Conservation (phyloP, 1,140 invertebrate genomes). For the Eupeodes corollae region DNA sequence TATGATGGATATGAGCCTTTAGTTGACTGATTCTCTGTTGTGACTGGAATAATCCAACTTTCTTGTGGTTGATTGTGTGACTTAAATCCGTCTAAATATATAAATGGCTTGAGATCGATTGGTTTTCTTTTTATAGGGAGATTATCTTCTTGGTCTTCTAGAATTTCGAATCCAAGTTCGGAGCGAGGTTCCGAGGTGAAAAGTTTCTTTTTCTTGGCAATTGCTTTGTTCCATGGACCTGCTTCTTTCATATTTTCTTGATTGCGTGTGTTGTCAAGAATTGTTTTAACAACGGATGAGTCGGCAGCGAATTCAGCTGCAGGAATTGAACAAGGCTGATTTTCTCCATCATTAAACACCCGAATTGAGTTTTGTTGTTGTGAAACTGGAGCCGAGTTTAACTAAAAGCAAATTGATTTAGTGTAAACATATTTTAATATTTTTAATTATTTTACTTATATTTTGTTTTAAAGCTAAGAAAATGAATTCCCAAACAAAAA, state of each 20-base stretch:
- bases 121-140: slow-evolving; percentile 9
- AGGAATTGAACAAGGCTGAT: not conserved
- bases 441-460: too few relatives aligned
- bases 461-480: too few relatives aligned
- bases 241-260: slow-evolving; percentile 47
- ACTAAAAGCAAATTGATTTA: too few relatives aligned
- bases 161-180: slow-evolving; percentile 25
- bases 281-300: slow-evolving; percentile 34
- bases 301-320: not conserved
- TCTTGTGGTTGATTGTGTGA: slow-evolving; percentile 14
- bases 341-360: not conserved
- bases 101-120: slow-evolving; percentile 17
- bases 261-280: slow-evolving; percentile 43
- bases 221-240: slow-evolving; percentile 48
- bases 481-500: too few relatives aligned
- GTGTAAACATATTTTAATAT: too few relatives aligned
- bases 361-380: not conserved
- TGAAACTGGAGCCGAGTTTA: not conserved
- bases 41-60: slow-evolving; percentile 23
- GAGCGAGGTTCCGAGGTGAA: slow-evolving; percentile 1
- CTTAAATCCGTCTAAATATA: slow-evolving; percentile 17
- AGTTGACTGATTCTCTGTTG: slow-evolving; percentile 20
- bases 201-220: slow-evolving; percentile 30
- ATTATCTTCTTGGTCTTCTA: slow-evolving; percentile 20
- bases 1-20: slow-evolving; percentile 18